Conservation (phyloP, 2,797 vertebrate species). For the Novumbra hubbsi region DNA sequence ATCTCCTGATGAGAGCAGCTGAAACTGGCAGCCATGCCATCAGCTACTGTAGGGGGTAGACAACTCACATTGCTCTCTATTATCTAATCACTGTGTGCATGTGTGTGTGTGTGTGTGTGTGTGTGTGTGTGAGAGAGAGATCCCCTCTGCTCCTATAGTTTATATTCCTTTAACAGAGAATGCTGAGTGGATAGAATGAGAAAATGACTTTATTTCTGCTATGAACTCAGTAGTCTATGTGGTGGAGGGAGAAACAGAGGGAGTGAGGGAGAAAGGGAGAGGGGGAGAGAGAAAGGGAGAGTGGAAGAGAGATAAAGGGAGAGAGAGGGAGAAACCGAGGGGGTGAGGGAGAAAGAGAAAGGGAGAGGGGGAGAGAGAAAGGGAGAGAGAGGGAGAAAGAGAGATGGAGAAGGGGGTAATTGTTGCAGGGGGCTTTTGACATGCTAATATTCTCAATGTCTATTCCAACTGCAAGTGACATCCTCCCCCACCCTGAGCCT, state of each 20-base stretch:
- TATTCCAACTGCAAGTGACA: slow-evolving; percentile 44
- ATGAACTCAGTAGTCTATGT: neutral
- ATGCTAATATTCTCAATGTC: slow-evolving; percentile 72
- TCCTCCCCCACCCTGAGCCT: neutral
- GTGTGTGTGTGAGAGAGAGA: neutral
- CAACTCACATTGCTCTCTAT: neutral
- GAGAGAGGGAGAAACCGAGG: too few species aligned
- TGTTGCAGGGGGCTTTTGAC: slow-evolving; percentile 73
- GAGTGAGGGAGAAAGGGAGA: neutral
- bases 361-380: slow-evolving; percentile 8
- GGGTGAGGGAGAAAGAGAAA: too few species aligned
- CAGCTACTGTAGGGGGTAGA: neutral
- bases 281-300: too few species aligned
- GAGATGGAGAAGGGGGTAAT: slow-evolving; percentile 49
- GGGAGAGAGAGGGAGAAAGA: slow-evolving; percentile 17
- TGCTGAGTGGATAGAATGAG: neutral
- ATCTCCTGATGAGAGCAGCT: slow-evolving; percentile 1
- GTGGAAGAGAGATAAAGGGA: slow-evolving; percentile 10
- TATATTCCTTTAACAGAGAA: neutral
- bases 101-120: neutral
- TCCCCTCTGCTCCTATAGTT: neutral
- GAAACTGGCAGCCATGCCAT: neutral
- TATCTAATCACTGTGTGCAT: neutral
- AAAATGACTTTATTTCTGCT: neutral
- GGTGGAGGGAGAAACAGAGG: neutral